Evolutionary conservation across 2,888 invertebrate species (phyloP).

Genomic region (Hartigia nigra): DNA sequence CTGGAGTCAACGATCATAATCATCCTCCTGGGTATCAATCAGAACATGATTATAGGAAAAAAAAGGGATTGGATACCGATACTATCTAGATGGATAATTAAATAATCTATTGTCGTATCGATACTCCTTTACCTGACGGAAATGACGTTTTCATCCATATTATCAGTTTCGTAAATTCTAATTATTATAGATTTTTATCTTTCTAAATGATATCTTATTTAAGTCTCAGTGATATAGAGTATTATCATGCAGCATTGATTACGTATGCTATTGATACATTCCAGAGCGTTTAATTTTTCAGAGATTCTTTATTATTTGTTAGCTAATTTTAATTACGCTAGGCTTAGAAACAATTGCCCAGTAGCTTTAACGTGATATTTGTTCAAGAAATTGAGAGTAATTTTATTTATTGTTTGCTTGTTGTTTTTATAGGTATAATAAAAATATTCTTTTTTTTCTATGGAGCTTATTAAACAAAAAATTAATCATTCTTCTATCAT

Average conservation of each 20-base stretch:
- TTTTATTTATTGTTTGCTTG: neutral
- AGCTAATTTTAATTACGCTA: neutral
- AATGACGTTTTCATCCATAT: neutral
- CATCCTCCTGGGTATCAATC: slow-evolving; percentile 54
- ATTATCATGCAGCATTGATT: neutral
- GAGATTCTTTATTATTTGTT: neutral
- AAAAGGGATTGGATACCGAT: slow-evolving; percentile 44
- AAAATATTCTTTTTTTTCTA: neutral
- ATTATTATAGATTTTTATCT: neutral
- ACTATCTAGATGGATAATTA: slow-evolving; percentile 16
- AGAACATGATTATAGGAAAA: slow-evolving; percentile 51
- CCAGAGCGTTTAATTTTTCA: neutral
- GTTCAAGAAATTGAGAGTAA: neutral
- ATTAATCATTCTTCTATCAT: neutral
- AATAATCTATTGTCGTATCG: neutral
- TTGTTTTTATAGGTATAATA: neutral
- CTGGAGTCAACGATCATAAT: slow-evolving; percentile 53
- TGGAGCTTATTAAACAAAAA: neutral
- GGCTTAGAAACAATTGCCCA: neutral
- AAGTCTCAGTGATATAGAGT: neutral
- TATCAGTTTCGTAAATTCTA: neutral
- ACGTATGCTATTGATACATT: neutral
- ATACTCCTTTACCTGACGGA: neutral
- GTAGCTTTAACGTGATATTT: neutral
- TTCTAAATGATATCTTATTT: neutral